Percentiles rank a stretch among this genome's conserved stretches.
These are phyloP conservation scores for Lissocephala sabroskyi DNA, from an alignment of 2,888 invertebrate genomes.

Conservation along the genomic window DNA sequence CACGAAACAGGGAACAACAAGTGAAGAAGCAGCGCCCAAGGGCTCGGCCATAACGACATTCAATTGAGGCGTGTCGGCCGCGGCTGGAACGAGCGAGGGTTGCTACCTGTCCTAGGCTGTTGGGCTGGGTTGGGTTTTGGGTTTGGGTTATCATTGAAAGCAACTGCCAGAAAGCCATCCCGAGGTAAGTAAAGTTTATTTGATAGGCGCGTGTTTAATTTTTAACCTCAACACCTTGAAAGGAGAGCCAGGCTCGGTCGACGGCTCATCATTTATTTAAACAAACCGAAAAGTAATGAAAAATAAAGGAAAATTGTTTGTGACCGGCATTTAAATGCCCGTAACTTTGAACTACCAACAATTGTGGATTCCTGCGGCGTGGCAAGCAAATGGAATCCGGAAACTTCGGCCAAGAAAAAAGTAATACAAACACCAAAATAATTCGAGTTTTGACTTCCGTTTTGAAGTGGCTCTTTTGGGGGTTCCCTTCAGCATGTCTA, in stretches of 20 bases:
- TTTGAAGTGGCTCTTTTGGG: too few species aligned
- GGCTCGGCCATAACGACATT: not conserved
- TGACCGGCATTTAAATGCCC: conserved; percentile 23
- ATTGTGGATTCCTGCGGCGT: conserved; percentile 28
- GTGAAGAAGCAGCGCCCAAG: conserved; percentile 1
- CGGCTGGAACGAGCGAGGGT: not conserved
- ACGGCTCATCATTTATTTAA: conserved; percentile 3
- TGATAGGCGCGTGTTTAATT: conserved; percentile 42
- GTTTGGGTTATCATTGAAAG: too few species aligned
- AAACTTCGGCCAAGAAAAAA: conserved; percentile 1
- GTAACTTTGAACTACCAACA: conserved; percentile 8
- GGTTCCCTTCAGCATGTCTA: too few species aligned
- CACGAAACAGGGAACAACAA: not conserved
- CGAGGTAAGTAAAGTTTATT: conserved; percentile 49
- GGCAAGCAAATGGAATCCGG: not conserved
- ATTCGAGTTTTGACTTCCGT: conserved; percentile 25
- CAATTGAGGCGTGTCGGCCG: not conserved
- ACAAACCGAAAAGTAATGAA: not conserved
- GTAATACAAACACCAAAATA: conserved; percentile 14
- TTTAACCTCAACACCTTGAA: conserved; percentile 2
- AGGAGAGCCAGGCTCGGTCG: not conserved
- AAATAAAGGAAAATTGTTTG: conserved; percentile 14
- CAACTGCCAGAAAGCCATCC: not conserved
- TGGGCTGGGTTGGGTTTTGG: not conserved
- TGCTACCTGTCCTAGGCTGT: not conserved